These are phyloP conservation scores for Cuniculus paca DNA, from an alignment of 2,797 vertebrate species.

Conservation along the genomic window DNA sequence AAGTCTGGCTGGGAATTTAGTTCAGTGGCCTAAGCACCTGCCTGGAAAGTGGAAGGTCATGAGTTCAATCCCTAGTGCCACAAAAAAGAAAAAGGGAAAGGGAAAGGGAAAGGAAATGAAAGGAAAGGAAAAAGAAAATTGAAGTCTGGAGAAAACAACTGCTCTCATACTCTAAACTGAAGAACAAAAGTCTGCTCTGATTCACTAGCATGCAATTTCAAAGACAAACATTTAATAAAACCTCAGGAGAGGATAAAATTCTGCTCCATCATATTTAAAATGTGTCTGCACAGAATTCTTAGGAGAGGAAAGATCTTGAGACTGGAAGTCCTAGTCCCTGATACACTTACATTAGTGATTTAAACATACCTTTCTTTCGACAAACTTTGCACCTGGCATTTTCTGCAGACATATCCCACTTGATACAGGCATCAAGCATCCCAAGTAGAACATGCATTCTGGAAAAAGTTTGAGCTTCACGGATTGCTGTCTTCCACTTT, in stretches of 20 bases:
- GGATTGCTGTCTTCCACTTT: conserved; percentile 96
- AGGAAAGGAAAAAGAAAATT: too few species aligned
- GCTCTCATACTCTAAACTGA: conserved; percentile 5
- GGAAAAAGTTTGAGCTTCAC: conserved; percentile 98
- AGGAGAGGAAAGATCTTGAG: not conserved
- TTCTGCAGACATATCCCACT: conserved; percentile 99
- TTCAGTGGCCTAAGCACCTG: too few species aligned
- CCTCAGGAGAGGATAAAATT: not conserved
- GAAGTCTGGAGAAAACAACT: not conserved
- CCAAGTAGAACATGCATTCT: conserved; percentile 98
- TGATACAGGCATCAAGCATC: conserved; percentile 98
- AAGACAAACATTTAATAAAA: not conserved
- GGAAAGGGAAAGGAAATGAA: too few species aligned
- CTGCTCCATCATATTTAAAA: not conserved
- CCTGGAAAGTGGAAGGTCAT: too few species aligned
- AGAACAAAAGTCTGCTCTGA: not conserved
- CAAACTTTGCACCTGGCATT: conserved; percentile 99
- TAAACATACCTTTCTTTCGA: conserved; percentile 95
- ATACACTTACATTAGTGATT: not conserved
- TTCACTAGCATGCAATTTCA: not conserved
- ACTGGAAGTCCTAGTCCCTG: not conserved
- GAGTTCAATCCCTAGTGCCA: too few species aligned
- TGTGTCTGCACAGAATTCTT: not conserved
- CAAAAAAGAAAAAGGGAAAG: too few species aligned
- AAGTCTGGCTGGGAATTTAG: too few species aligned